Evolutionary conservation across 2,113 vertebrate species (phyloP).

Genomic region (Phalacrocorax pelagicus): DNA sequence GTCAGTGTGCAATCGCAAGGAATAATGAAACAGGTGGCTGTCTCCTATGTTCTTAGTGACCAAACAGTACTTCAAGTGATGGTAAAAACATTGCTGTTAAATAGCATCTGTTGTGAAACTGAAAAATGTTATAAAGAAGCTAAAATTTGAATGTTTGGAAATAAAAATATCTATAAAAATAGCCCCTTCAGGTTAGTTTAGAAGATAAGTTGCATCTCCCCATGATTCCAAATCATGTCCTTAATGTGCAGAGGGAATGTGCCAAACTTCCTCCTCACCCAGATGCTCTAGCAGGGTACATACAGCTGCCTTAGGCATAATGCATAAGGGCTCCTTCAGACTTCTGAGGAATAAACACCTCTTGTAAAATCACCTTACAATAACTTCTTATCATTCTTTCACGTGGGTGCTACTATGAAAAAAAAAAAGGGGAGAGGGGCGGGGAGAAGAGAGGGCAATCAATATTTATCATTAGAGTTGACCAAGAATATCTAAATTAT

Average conservation of each 20-base stretch:
- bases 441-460: not conserved
- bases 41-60: not conserved
- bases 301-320: not conserved
- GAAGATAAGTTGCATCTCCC: not conserved
- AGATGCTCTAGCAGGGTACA: not conserved
- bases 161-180: not conserved
- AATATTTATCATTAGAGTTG: not conserved
- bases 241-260: not conserved
- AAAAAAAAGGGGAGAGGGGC: not conserved
- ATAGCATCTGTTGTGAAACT: not conserved
- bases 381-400: not conserved
- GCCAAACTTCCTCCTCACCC: not conserved
- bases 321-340: not conserved
- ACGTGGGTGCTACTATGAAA: not conserved
- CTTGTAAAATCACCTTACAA: not conserved
- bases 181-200: not conserved
- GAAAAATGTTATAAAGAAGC: not conserved
- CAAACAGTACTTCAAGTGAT: not conserved
- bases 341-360: not conserved
- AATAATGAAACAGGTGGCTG: not conserved
- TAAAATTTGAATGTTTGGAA: not conserved
- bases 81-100: not conserved
- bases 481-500: slow-evolving; percentile 9
- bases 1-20: not conserved
- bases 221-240: not conserved